Conservation (phyloP, 2,113 vertebrate genomes). For the Microcebus lehilahytsara region DNA sequence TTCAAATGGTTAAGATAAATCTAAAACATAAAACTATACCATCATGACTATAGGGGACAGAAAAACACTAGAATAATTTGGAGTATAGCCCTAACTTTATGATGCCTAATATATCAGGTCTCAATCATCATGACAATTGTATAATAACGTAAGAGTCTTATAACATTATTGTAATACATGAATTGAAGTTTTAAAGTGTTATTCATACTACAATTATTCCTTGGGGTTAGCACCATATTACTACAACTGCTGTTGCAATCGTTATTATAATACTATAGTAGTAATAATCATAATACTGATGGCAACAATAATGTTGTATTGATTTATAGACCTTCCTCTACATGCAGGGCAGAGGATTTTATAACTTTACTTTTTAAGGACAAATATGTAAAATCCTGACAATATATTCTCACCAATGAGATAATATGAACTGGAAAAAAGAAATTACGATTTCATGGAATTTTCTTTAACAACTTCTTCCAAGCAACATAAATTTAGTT, state of each 20-base stretch:
- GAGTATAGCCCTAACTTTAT: neutral
- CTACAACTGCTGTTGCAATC: neutral
- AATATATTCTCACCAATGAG: neutral
- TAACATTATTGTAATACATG: neutral
- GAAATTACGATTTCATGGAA: neutral
- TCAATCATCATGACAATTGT: neutral
- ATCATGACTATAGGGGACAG: neutral
- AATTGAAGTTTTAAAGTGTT: neutral
- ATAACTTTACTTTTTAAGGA: constrained; percentile 9
- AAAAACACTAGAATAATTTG: neutral
- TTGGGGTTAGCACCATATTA: neutral
- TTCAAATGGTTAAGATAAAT: neutral
- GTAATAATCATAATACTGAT: neutral
- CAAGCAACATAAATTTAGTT: neutral
- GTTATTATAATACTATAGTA: neutral
- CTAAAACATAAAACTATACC: neutral
- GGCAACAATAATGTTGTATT: neutral
- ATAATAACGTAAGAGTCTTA: neutral
- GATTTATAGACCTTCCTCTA: neutral
- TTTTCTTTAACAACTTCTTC: neutral
- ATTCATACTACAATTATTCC: neutral
- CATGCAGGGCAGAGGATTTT: neutral
- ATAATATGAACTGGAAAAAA: neutral
- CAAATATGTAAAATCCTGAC: neutral
- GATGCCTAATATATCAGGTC: neutral